Percentiles rank a stretch among this genome's conserved stretches.
Conservation (phyloP, 2,113 vertebrate species). For the Anolis carolinensis region DNA sequence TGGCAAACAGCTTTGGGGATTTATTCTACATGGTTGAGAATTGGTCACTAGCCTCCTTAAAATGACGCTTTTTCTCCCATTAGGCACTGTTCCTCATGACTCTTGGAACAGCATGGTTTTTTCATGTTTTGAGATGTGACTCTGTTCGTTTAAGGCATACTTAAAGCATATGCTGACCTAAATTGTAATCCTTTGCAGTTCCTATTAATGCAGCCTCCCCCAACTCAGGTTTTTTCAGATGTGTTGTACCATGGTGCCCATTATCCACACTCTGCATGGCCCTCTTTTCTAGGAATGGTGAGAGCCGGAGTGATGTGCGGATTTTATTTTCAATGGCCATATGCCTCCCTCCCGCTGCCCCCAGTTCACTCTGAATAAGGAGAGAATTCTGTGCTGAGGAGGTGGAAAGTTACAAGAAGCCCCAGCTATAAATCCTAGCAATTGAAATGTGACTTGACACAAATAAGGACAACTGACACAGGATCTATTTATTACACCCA, state of each 20-base stretch:
- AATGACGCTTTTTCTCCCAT: neutral
- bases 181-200: neutral
- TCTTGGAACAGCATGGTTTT: neutral
- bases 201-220: neutral
- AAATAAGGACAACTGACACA: constrained; percentile 58
- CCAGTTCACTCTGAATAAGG: constrained; percentile 12
- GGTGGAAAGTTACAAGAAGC: constrained; percentile 14
- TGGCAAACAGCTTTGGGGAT: neutral
- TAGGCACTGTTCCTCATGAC: neutral
- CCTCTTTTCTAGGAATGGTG: neutral
- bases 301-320: neutral
- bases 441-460: constrained; percentile 63
- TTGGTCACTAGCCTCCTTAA: neutral
- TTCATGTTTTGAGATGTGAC: neutral
- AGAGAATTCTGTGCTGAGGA: constrained; percentile 34
- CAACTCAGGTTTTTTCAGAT: neutral
- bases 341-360: neutral
- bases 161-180: neutral
- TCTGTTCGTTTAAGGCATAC: neutral
- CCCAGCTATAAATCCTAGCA: constrained; percentile 33
- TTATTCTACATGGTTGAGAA: neutral
- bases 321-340: neutral
- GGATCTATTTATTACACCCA: constrained; percentile 61
- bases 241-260: neutral
- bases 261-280: neutral